Conservation (phyloP, 2,113 vertebrate species). For the Brachionichthys hirsutus region DNA sequence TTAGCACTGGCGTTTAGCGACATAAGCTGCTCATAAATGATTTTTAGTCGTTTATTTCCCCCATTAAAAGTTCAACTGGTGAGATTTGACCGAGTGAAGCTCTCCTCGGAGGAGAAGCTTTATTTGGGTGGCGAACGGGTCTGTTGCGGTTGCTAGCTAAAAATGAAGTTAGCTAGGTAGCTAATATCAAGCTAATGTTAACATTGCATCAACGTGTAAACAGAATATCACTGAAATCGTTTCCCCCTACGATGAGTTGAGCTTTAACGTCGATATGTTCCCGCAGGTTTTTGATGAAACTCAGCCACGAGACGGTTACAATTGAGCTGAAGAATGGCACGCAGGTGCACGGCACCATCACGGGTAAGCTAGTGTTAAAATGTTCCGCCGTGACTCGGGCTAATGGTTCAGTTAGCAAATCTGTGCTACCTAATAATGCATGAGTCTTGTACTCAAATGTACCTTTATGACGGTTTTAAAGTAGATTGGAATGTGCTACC, state of each 20-base stretch:
- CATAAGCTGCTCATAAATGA: no score
- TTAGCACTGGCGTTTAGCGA: no score
- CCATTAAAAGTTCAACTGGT: rapidly evolving
- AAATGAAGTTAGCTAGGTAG: background rate
- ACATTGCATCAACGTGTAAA: background rate
- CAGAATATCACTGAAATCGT: background rate
- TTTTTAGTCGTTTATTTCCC: rapidly evolving
- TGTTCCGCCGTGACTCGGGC: no score
- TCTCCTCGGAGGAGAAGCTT: background rate
- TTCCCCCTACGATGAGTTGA: background rate
- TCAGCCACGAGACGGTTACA: constrained; percentile 98
- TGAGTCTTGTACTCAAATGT: no score
- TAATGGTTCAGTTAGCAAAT: no score
- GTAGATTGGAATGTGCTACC: no score
- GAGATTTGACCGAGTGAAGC: rapidly evolving
- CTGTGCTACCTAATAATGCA: no score
- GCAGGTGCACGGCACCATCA: constrained; percentile 97
- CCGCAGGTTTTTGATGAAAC: constrained; percentile 96
- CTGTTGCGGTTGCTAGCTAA: background rate
- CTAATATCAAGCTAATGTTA: background rate
- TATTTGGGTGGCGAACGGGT: constrained; percentile 27
- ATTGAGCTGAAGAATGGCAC: constrained; percentile 98
- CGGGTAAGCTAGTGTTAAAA: constrained; percentile 77
- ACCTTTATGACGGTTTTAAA: no score
- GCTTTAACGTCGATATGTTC: background rate